Base-by-base conservation (phyloP, 2,888 invertebrate genomes). In the Dione juno region DNA sequence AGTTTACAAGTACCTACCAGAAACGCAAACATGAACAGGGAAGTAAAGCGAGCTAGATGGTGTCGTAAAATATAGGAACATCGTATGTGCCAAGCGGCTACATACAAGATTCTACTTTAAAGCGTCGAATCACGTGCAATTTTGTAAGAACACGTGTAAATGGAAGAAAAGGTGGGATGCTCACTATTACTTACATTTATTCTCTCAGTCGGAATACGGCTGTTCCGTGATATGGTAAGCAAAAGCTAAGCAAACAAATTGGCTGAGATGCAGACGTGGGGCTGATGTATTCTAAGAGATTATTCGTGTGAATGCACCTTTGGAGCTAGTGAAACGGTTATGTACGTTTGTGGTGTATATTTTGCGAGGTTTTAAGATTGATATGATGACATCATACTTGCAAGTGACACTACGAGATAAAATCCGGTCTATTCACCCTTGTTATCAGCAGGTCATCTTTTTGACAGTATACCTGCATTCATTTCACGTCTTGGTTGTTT, bases 191-290 rank as follows among this genome's bases (percentile, higher is more conserved):
- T 87, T 86, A 86, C 86, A 84, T 88, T 88, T 87, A 87, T 86
- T 84, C 82, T 81, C 79, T 77, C 75, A 83, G 85, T 84, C 79
- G 85, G 87, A 88, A 90, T 89, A 88, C 82, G 87, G 84, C 86
- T 84, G 84, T 87, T 84, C 84, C 82, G 84, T 86, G 87, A 90
- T 92, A 89, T 89, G 90, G 87, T 88, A 88, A 88, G 88, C 88
- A 89, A 89, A 88, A 87, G 88, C 85, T 85, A 84, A 86, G 87
- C 84, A 89, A 90, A 91, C 89, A 89, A 90, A 90, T 90, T 91
- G 88, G 84, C 66, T 74, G 71, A 72, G 71, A 74, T 74, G 75
- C 75, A 71, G 67, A 71, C 72, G 71, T 71, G 69, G 69, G 72
- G 71, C 65, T 76, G 73, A 76, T 72, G 70, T 71, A 70, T 71